A percentile compares a stretch with the other conserved stretches of the same genome.
phyloP scores from a whole-genome alignment of 1,140 invertebrate genomes.

The Drosophila orena region DNA sequence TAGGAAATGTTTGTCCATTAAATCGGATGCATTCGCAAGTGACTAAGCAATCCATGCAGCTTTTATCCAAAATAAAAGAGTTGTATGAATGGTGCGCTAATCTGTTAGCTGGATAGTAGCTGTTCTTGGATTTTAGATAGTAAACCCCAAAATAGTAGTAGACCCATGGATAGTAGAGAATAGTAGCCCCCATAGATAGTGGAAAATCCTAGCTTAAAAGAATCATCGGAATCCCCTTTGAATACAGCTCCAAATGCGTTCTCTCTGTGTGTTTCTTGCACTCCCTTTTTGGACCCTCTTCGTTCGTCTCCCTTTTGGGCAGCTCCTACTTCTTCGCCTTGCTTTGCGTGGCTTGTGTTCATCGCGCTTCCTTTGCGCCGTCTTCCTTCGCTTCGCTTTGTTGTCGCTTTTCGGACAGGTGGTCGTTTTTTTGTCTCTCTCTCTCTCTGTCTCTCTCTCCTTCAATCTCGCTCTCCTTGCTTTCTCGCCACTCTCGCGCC shows the following conservation, averaged over 20 bases:
- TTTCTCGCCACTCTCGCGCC: background rate
- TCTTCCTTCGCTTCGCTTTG: slow-evolving; percentile 46
- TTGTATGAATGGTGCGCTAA: too few species aligned
- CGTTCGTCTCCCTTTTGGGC: slow-evolving; percentile 1
- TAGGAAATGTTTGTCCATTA: too few species aligned
- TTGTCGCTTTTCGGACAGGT: slow-evolving; percentile 62
- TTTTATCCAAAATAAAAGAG: too few species aligned
- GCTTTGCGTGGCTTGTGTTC: slow-evolving; percentile 20
- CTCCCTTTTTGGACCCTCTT: slow-evolving; percentile 11
- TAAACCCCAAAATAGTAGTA: too few species aligned
- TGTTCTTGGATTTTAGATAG: too few species aligned
- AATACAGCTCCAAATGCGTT: background rate
- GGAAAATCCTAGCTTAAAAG: too few species aligned
- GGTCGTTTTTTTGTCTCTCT: slow-evolving; percentile 39
- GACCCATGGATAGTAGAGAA: too few species aligned
- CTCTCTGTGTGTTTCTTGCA: background rate
- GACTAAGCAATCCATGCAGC: too few species aligned
- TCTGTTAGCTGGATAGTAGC: too few species aligned
- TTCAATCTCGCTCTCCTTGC: slow-evolving; percentile 7
- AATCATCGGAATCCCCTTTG: slow-evolving; percentile 2
- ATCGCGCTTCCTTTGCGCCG: slow-evolving; percentile 30
- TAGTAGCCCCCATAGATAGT: too few species aligned
- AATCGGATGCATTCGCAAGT: too few species aligned
- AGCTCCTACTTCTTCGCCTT: slow-evolving; percentile 18
- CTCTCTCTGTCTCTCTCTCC: slow-evolving; percentile 17